Evolutionary conservation across 1,140 invertebrate genomes (phyloP), one percentile per base, ranked within the genome.

Genomic region (Anastrepha ludens): DNA sequence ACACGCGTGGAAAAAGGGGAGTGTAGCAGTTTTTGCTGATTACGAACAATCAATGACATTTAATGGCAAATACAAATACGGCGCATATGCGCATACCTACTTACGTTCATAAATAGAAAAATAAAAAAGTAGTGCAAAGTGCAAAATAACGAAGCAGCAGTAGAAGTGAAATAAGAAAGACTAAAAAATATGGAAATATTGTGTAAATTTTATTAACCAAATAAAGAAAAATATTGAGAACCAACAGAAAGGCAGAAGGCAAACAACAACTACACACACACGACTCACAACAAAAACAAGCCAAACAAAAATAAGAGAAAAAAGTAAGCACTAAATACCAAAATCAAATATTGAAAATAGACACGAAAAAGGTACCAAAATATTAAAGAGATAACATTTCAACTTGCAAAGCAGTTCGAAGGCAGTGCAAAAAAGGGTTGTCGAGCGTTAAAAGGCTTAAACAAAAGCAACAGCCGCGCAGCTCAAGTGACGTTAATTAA

Each of bases 1-100:
- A 64, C 1, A 20, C 62, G n/a, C 62, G 39, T 67, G 17, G 44
- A 41, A 44, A 74, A 74, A 47, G 70, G 70, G 70, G 70, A 74
- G 70, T 74, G 70, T 44, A 74, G 29, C 41, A 9, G 47, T 67
- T 67, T 20, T 39, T 67, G 39, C 47, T 81, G 74, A 50, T 81
- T 81, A 81, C 74, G 47, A 55, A 11, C 55, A 81, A 81, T 81
- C 74, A 81, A 81, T 81, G 74, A 81, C 74, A 81, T 81, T 81
- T 20, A 81, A 81, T 81, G 47, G 29, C 47, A 78, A 4, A 47
- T 17, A n/a, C 1, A 47, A 15, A 47, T 50, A 67, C 39, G 9
- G 9, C 29, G 11, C n/a, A 39, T 5, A 67, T 29, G 29, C 29
- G 13, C 70, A 20, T 11, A 55, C 20, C 7, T 1, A 29, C 15